Percentiles rank a stretch among this genome's conserved stretches.
Conservation (phyloP, 2,797 vertebrate species). For the Cyprinella venusta region DNA sequence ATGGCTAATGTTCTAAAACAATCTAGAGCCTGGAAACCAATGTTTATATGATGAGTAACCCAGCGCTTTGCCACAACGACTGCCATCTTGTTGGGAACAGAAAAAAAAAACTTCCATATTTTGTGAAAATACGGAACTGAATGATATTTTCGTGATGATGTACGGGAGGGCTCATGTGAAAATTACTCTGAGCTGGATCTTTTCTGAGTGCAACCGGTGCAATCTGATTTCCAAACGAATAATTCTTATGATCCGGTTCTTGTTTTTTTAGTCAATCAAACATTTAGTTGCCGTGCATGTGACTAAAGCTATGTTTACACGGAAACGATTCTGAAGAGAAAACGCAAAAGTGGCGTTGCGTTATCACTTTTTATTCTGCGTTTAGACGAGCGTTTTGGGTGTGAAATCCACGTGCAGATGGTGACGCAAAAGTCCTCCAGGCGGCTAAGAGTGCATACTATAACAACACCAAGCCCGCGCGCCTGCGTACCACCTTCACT, state of each 20-base stretch:
- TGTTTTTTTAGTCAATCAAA: not conserved
- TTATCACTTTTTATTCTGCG: too few species aligned
- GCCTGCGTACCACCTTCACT: too few species aligned
- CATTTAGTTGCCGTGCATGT: not conserved
- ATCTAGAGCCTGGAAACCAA: constrained; percentile 33
- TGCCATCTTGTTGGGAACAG: not conserved
- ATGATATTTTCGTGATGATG: not conserved
- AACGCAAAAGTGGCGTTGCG: too few species aligned
- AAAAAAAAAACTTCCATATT: not conserved
- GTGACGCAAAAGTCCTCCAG: too few species aligned
- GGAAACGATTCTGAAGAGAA: too few species aligned
- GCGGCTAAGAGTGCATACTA: too few species aligned
- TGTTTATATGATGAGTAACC: constrained; percentile 37
- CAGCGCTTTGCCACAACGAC: constrained; percentile 7
- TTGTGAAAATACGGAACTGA: not conserved
- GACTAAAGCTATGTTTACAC: too few species aligned
- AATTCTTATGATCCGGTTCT: not conserved
- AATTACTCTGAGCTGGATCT: too few species aligned
- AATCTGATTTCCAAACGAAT: not conserved
- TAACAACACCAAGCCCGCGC: too few species aligned
- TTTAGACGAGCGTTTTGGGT: too few species aligned
- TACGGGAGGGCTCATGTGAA: not conserved
- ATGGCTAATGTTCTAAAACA: constrained; percentile 42
- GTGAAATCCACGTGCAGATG: too few species aligned
- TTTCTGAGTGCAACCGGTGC: too few species aligned